Evolutionary conservation across 2,797 vertebrate species (phyloP).

Genomic region (Ceyx erithaca): DNA sequence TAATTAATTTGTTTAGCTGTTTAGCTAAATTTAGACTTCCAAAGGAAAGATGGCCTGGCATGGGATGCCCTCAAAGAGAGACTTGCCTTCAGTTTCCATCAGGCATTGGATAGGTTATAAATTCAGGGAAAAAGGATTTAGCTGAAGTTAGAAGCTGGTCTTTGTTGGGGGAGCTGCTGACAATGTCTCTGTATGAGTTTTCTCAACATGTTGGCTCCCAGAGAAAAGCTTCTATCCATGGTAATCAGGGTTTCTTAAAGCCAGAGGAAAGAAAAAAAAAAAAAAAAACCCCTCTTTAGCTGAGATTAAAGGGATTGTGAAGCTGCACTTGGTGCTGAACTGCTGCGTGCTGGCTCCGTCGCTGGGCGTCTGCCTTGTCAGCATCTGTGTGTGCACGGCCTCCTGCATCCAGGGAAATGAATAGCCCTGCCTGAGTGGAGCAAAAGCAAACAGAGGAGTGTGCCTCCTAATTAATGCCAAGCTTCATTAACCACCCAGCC

Average conservation of each 20-base stretch:
- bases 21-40: background rate
- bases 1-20: slow-evolving; percentile 31
- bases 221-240: slow-evolving; percentile 67
- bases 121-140: background rate
- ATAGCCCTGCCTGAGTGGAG: slow-evolving; percentile 24
- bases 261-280: background rate
- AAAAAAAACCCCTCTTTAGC: slow-evolving; percentile 32
- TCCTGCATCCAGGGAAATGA: slow-evolving; percentile 12
- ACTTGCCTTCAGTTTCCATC: background rate
- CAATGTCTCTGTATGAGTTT: background rate
- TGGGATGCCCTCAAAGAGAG: background rate
- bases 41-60: background rate
- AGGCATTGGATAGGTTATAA: background rate
- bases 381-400: slow-evolving; percentile 1
- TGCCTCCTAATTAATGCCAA: slow-evolving; percentile 1
- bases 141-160: background rate
- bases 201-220: background rate
- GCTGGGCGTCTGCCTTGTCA: slow-evolving; percentile 48
- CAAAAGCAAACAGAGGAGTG: slow-evolving; percentile 28
- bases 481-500: slow-evolving; percentile 9
- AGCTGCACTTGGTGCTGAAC: slow-evolving; percentile 73
- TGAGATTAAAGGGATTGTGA: slow-evolving; percentile 67
- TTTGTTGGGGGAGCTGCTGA: slow-evolving; percentile 21
- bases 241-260: slow-evolving; percentile 69
- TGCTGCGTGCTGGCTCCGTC: slow-evolving; percentile 1